These are phyloP conservation scores for Caenorhabditis angaria DNA, from an alignment of 2,888 invertebrate genomes.

Conservation along the genomic window DNA sequence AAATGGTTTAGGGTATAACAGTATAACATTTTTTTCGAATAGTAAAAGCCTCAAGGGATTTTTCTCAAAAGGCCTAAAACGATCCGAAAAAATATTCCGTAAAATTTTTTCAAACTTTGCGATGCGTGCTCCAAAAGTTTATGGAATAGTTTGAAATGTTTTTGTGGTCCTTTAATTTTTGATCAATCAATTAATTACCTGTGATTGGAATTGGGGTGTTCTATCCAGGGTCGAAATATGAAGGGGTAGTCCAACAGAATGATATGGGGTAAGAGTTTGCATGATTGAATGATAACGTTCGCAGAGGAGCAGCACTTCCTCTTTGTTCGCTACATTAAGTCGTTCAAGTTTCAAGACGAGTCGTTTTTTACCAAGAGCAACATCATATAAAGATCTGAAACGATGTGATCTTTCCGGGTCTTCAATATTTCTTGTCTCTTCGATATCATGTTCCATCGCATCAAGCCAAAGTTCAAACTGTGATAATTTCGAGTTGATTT, in stretches of 20 bases:
- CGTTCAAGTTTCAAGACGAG: constrained; percentile 56
- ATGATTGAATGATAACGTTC: constrained; percentile 49
- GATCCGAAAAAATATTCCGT: neutral
- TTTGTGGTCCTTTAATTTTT: neutral
- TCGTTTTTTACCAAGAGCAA: constrained; percentile 42
- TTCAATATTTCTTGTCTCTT: constrained; percentile 26
- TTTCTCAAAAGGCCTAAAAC: neutral
- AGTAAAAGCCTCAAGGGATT: too few species aligned
- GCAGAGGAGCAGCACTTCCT: constrained; percentile 51
- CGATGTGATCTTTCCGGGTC: constrained; percentile 36
- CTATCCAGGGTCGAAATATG: constrained; percentile 51
- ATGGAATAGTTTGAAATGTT: too few species aligned
- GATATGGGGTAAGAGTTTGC: constrained; percentile 46
- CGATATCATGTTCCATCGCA: constrained; percentile 51
- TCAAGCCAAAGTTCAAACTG: constrained; percentile 65
- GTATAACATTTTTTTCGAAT: too few species aligned
- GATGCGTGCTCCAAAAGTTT: too few species aligned
- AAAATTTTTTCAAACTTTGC: too few species aligned
- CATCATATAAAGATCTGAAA: constrained; percentile 26
- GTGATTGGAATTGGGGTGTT: constrained; percentile 50
- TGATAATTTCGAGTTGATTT: constrained; percentile 53
- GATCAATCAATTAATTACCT: constrained; percentile 22
- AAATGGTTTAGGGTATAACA: too few species aligned
- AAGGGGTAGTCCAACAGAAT: constrained; percentile 46
- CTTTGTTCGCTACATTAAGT: constrained; percentile 52